phyloP scores from a whole-genome alignment of 92 coral and sea anemone species.

The Bergia puertoricense region DNA sequence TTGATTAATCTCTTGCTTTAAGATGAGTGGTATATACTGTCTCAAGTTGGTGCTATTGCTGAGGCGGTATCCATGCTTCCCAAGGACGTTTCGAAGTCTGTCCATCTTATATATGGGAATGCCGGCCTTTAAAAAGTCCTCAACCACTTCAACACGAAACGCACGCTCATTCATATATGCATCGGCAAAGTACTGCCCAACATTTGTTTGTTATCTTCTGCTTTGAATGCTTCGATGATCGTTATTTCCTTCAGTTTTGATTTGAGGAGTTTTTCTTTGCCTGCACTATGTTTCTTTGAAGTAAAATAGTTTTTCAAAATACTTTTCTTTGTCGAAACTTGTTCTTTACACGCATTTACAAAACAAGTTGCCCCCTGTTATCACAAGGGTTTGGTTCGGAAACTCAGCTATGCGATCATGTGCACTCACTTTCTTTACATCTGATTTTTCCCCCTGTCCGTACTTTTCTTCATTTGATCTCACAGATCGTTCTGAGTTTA shows the following conservation, averaged over 20 bases:
- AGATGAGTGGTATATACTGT: slow-evolving; percentile 12
- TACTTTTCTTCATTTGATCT: slow-evolving; percentile 19
- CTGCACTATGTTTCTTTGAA: slow-evolving; percentile 20
- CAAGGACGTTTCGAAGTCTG: background rate
- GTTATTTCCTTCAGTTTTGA: background rate
- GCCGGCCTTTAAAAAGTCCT: background rate
- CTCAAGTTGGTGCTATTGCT: background rate
- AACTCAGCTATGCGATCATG: slow-evolving; percentile 23
- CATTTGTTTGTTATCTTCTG: background rate
- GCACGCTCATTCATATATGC: background rate
- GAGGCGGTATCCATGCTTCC: background rate
- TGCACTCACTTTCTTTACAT: slow-evolving; percentile 7
- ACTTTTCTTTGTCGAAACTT: slow-evolving; percentile 37
- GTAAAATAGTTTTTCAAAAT: slow-evolving; percentile 25
- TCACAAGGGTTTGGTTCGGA: slow-evolving; percentile 15
- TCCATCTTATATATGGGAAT: background rate
- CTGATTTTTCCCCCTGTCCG: slow-evolving; percentile 9
- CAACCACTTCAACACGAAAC: slow-evolving; percentile 4
- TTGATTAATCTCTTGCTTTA: slow-evolving; percentile 24
- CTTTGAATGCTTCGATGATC: background rate
- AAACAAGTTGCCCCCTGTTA: slow-evolving; percentile 15
- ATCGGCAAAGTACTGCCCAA: background rate
- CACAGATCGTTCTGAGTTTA: background rate
- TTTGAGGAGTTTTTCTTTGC: slow-evolving; percentile 34
- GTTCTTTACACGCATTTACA: slow-evolving; percentile 43